These are phyloP conservation scores for Pseudopleuronectes americanus DNA, from an alignment of 2,797 vertebrate species.

Conservation along the genomic window DNA sequence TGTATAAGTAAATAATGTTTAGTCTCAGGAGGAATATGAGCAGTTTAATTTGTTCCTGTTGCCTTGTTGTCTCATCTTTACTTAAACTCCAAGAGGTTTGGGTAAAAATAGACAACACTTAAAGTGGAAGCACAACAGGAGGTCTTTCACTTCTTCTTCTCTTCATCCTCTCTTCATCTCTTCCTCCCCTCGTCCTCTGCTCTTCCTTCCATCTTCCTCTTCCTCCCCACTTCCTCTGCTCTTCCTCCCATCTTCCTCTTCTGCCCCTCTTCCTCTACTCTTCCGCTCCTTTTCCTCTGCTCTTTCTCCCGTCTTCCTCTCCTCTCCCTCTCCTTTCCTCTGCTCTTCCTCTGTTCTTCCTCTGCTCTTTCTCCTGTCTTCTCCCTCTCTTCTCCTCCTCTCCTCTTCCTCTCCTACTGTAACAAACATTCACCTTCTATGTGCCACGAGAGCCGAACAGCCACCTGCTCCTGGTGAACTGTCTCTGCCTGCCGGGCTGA, in stretches of 20 bases:
- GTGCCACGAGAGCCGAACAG: constrained; percentile 29
- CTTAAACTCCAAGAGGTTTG: constrained; percentile 13
- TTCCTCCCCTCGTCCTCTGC: too few relatives aligned
- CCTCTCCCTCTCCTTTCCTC: not conserved
- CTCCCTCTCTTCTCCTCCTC: too few relatives aligned
- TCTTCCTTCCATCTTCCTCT: too few relatives aligned
- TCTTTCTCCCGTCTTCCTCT: not conserved
- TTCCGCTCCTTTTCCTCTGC: not conserved
- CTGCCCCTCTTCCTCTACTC: not conserved
- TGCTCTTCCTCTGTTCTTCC: too few relatives aligned
- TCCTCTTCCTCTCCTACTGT: not conserved
- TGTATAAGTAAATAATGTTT: constrained; percentile 4
- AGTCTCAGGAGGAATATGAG: constrained; percentile 18
- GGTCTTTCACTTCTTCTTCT: not conserved
- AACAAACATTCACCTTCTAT: constrained; percentile 24
- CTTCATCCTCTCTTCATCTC: too few relatives aligned
- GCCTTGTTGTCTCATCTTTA: constrained; percentile 20
- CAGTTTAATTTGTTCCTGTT: constrained; percentile 24
- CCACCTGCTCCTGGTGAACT: constrained; percentile 15
- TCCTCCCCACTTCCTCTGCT: not conserved
- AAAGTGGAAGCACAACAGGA: not conserved
- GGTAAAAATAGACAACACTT: constrained; percentile 20
- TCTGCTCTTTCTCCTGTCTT: too few relatives aligned
- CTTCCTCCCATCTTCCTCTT: too few relatives aligned
- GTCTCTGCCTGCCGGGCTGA: constrained; percentile 35